These are phyloP conservation scores for Tuta absoluta DNA, from an alignment of 2,888 invertebrate species.

Conservation along the genomic window DNA sequence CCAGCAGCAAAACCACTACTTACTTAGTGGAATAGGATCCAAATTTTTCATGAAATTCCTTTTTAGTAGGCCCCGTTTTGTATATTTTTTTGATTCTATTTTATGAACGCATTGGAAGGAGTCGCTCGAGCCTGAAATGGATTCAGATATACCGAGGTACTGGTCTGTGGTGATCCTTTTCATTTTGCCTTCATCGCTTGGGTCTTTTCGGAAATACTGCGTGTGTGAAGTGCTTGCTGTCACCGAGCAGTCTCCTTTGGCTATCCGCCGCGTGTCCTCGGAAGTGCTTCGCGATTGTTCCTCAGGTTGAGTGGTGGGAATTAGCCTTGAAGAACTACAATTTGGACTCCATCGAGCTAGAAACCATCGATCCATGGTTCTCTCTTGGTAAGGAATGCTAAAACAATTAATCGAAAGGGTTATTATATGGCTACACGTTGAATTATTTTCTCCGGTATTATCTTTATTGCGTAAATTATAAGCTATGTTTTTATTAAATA, in stretches of 20 bases:
- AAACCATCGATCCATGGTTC: background rate
- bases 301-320: background rate
- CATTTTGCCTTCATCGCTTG: slow-evolving; percentile 35
- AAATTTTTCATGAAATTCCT: slow-evolving; percentile 56
- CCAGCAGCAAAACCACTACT: background rate
- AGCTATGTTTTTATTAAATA: no score
- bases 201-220: slow-evolving; percentile 49
- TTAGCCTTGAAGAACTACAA: background rate
- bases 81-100: slow-evolving; percentile 52
- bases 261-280: slow-evolving; percentile 36
- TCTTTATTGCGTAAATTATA: no score
- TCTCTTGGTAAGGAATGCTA: no score
- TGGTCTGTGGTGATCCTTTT: slow-evolving; percentile 50
- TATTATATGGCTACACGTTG: no score
- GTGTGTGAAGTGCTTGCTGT: slow-evolving; percentile 56
- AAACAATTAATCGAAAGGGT: no score
- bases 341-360: background rate
- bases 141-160: slow-evolving; percentile 49
- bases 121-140: slow-evolving; percentile 56
- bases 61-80: slow-evolving; percentile 52
- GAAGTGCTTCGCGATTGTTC: slow-evolving; percentile 3
- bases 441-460: no score
- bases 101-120: slow-evolving; percentile 57
- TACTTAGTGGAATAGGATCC: slow-evolving; percentile 52
- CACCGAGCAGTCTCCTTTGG: slow-evolving; percentile 41